Evolutionary conservation across 2,113 vertebrate genomes (phyloP).

Genomic region (Myxocyprinus asiaticus): DNA sequence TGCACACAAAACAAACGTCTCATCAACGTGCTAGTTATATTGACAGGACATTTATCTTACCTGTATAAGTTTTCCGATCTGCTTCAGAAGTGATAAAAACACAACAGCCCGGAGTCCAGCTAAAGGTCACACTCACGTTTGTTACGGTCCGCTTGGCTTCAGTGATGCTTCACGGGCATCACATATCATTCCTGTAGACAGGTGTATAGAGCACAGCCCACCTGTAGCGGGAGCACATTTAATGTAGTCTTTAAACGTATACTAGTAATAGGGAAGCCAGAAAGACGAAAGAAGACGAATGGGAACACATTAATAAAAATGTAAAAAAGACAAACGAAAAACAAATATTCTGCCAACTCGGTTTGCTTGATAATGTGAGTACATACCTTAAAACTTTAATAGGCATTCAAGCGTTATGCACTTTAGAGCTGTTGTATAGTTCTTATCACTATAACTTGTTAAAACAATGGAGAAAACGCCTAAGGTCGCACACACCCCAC

Average conservation of each 20-base stretch:
- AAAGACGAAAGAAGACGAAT: no score
- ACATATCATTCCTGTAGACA: constrained; percentile 28
- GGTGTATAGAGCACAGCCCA: constrained; percentile 15
- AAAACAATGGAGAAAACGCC: constrained; percentile 21
- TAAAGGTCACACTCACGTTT: constrained; percentile 1
- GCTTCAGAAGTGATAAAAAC: background rate
- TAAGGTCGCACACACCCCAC: constrained; percentile 36
- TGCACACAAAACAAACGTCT: background rate
- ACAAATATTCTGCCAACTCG: background rate
- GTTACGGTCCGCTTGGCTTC: constrained; percentile 30
- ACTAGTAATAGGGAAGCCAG: background rate
- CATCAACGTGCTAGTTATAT: background rate
- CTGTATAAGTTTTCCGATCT: background rate
- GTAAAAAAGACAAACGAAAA: no score
- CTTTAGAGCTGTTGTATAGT: background rate
- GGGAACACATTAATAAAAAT: background rate
- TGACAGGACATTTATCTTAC: constrained; percentile 1
- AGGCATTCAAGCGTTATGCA: no score
- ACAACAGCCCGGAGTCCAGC: background rate
- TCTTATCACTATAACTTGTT: background rate
- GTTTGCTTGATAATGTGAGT: background rate
- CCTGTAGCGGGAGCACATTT: background rate
- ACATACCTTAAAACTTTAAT: background rate
- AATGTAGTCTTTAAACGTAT: no score
- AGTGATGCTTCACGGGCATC: constrained; percentile 24